Evolutionary conservation across 1,140 invertebrate species (phyloP), one percentile per base, ranked within the genome.

Genomic region (Cyclina sinensis): DNA sequence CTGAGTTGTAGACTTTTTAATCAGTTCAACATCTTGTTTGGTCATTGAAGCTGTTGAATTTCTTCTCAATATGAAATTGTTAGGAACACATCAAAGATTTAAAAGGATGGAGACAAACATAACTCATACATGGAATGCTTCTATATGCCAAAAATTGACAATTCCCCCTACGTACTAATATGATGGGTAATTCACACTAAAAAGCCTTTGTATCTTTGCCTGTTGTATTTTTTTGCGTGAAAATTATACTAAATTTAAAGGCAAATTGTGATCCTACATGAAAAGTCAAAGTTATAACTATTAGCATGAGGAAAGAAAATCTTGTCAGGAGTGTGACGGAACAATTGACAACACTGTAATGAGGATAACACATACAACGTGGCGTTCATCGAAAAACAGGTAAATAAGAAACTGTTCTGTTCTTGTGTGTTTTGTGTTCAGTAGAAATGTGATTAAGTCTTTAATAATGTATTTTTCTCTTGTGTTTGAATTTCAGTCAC

Each of bases 211-310:
- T 78, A 78, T 54, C 73, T 78, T 35, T 78, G 74, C 74, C 74
- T 78, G 74, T 78, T 46, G 73, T 76, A 76, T 76, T 57, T 76
- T n/a, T 78, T 51, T 78, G 74, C 74, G 74, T 78, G 74, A 70
- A 54, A 57, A 57, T 78, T 48, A 21, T 78, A 78, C 74, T 78
- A 78, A 78, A 78, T 51, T 78, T 51, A 12, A 78, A 48, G 46
- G 27, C 5, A 54, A 78, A 78, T 43, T 51, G 74, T 78, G 74
- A 78, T 78, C 74, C 74, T 54, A 51, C 27, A 5, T 48, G n/a
- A 76, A 76, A 30, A 32, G 27, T 32, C n/a, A 51, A 78, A 30
- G 7, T 57, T 18, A 21, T 48, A 5, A 27, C 46, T 37, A 70
- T 37, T 57, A 78, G 11, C 46, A 30, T 14, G 14, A 78, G 35